Base-by-base conservation (phyloP, 2,113 vertebrate species). In the Sebastes schlegelii region DNA sequence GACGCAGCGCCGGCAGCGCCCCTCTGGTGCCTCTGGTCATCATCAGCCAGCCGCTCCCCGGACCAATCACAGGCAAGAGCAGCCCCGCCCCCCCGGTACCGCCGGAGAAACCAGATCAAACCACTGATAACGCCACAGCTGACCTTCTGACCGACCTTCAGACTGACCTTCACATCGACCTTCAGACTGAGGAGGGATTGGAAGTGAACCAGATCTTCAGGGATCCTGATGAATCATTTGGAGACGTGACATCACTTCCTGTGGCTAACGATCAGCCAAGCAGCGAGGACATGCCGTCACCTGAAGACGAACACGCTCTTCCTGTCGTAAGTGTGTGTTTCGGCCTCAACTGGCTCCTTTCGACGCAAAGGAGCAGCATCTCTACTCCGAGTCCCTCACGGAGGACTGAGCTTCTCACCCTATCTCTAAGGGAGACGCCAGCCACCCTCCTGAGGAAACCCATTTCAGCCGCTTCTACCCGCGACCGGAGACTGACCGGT, bases 11-110 rank as follows among this genome's bases (percentile, higher is more conserved):
- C 0, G 9, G 66, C 71, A 17, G 60, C 34, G 17, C 9, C 23
- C 14, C 63, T 21, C 66, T 67, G 52, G 74, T 84, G 2, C 89
- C 89, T 1, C 34, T 82, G 42, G 62, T 89, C 74, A 83, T 89
- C 80, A 65, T 88, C 84, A 82, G 79, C 70, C 73, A 69, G 10
- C 69, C 80, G 0, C 1, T 80, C 42, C 76, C 68, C 2, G 23
- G n/a, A 45, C 82, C 84, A 65, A 1, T 77, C 65, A 13, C 19
- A 19, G 70, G n/a, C 12, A 80, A 74, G 75, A 84, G 6, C 34
- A 12, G 55, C 55, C 23, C 17, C 4, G 1, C 14, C 43, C 19
- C 43, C 0, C 23, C 14, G 54, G 16, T 2, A 1, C 57, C 16
- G 3, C 74, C 46, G 12, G 48, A 57, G 21, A 63, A 4, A 17